phyloP scores from a whole-genome alignment of 2,797 vertebrate species.

The Cottoperca gobio region DNA sequence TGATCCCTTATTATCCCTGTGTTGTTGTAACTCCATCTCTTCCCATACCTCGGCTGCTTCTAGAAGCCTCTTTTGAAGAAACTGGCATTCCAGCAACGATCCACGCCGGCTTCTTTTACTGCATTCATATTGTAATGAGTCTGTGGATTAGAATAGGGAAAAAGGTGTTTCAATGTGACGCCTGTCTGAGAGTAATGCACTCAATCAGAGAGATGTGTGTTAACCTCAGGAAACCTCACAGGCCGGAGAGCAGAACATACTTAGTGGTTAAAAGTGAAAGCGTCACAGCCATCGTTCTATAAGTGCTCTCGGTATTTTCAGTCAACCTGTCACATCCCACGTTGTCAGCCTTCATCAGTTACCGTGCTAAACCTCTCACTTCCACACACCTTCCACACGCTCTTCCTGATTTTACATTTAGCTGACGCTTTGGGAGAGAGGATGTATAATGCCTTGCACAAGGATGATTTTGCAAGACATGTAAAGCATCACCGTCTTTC shows the following conservation, averaged over 20 bases:
- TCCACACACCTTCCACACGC: background rate
- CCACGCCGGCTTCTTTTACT: conserved; percentile 49
- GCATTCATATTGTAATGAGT: conserved; percentile 74
- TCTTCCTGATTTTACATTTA: background rate
- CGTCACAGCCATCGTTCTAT: conserved; percentile 12
- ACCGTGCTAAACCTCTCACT: conserved; percentile 14
- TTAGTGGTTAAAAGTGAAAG: conserved; percentile 31
- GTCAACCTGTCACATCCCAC: conserved; percentile 29
- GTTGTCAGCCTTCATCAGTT: conserved; percentile 31
- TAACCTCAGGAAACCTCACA: conserved; percentile 51
- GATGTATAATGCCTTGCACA: background rate
- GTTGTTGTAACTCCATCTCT: conserved; percentile 25
- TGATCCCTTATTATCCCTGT: conserved; percentile 30
- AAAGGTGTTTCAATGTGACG: conserved; percentile 41
- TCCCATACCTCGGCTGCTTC: conserved; percentile 7
- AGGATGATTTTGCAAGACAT: background rate
- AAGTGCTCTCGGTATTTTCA: conserved; percentile 41
- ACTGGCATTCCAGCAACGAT: conserved; percentile 34
- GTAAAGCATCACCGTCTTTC: background rate
- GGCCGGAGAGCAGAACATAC: conserved; percentile 18
- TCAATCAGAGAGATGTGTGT: conserved; percentile 46
- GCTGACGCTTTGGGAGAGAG: background rate
- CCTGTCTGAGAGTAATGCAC: conserved; percentile 34
- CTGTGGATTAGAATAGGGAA: conserved; percentile 58
- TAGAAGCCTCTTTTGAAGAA: conserved; percentile 19